Percentiles rank a stretch among this genome's conserved stretches.
phyloP scores from a whole-genome alignment of 2,888 invertebrate genomes.

The Tiphia femorata region DNA sequence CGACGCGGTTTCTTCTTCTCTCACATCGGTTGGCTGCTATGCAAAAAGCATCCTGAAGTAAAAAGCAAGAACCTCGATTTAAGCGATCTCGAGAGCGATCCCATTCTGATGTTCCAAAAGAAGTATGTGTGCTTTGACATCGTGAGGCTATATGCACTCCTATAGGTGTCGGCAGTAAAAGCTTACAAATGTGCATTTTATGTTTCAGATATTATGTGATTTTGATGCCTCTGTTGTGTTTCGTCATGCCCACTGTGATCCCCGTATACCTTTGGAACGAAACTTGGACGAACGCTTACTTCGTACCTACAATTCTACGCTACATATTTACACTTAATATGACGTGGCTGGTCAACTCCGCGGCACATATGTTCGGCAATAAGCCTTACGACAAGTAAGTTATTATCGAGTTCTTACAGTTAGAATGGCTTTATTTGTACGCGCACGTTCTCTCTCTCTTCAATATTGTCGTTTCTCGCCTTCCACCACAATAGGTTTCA shows the following conservation, averaged over 20 bases:
- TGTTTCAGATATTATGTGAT: constrained; percentile 75
- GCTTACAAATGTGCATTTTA: constrained; percentile 1
- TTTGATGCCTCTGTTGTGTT: constrained; percentile 78
- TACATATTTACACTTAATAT: constrained; percentile 83
- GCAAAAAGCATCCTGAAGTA: constrained; percentile 91
- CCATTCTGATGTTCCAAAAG: constrained; percentile 88
- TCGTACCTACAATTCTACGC: constrained; percentile 78
- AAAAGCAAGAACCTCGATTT: constrained; percentile 88
- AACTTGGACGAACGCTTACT: constrained; percentile 75
- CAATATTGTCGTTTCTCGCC: background rate
- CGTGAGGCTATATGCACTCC: too few species aligned
- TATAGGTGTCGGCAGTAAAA: too few species aligned
- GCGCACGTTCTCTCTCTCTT: background rate
- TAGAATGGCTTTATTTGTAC: too few species aligned
- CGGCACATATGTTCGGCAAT: constrained; percentile 84
- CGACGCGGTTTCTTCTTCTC: constrained; percentile 95
- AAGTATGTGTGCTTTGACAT: constrained; percentile 72
- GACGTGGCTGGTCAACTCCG: constrained; percentile 93
- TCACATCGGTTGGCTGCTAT: constrained; percentile 94
- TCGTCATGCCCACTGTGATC: constrained; percentile 79
- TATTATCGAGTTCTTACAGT: background rate
- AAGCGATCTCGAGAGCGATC: constrained; percentile 85
- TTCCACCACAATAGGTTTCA: too few species aligned
- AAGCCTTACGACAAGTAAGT: constrained; percentile 81
- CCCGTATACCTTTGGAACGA: constrained; percentile 82